phyloP scores from a whole-genome alignment of 2,797 vertebrate genomes.

The Psittacula derbiana region DNA sequence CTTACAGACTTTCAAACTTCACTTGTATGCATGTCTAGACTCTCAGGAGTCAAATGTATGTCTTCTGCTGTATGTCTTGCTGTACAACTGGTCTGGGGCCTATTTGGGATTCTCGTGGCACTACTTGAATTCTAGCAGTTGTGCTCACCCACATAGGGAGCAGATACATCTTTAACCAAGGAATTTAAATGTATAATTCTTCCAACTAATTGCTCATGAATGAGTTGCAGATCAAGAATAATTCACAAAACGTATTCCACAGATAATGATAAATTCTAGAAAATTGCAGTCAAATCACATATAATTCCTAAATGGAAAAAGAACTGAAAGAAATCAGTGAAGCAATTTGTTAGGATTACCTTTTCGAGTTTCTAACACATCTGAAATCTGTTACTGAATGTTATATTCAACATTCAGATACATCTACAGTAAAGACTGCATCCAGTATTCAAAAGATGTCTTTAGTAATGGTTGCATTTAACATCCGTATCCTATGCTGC shows the following conservation, averaged over 20 bases:
- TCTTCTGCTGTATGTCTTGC: background rate
- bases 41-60: background rate
- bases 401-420: background rate
- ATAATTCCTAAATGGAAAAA: background rate
- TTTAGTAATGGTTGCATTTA: background rate
- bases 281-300: background rate
- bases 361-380: background rate
- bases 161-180: background rate
- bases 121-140: background rate
- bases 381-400: background rate
- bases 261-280: background rate
- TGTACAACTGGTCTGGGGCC: background rate
- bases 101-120: background rate
- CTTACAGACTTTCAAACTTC: background rate
- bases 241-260: background rate
- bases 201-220: background rate
- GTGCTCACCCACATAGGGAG: background rate
- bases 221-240: conserved; percentile 12
- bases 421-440: background rate
- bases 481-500: background rate
- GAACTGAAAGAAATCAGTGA: background rate
- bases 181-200: conserved; percentile 8
- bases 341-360: background rate
- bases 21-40: background rate
- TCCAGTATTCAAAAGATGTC: background rate